A percentile compares a stretch with the other conserved stretches of the same genome.
These are phyloP conservation scores for Aleiodes leptofemur DNA, from an alignment of 2,888 invertebrate genomes.

Conservation along the genomic window DNA sequence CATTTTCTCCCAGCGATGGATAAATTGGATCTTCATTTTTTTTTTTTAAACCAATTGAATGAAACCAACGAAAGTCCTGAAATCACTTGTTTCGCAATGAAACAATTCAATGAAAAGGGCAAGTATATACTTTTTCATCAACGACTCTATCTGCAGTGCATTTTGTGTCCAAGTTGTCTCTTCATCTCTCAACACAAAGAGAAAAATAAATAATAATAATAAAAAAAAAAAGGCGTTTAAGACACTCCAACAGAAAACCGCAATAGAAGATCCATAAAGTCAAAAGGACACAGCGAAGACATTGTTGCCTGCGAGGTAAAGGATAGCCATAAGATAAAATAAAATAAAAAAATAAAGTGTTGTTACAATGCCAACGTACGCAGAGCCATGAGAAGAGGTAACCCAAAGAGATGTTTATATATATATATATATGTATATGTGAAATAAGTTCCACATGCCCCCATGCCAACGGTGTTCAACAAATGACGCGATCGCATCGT, in stretches of 20 bases:
- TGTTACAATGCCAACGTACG: conserved; percentile 64
- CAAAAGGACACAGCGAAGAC: conserved; percentile 37
- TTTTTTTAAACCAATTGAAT: neutral
- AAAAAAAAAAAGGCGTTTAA: conserved; percentile 16
- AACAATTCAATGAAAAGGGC: neutral
- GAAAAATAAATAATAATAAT: too few species aligned
- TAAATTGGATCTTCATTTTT: conserved; percentile 64
- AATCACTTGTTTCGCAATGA: conserved; percentile 65
- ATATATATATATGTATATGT: conserved; percentile 53
- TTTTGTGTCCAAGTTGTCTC: conserved; percentile 20
- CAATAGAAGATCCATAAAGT: conserved; percentile 36
- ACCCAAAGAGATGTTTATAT: neutral
- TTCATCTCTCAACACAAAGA: neutral
- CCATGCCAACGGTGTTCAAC: conserved; percentile 67
- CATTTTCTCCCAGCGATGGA: conserved; percentile 66
- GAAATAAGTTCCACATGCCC: conserved; percentile 54
- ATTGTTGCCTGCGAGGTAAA: conserved; percentile 11
- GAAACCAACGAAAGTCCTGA: conserved; percentile 52
- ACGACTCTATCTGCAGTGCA: conserved; percentile 28
- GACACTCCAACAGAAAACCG: conserved; percentile 21
- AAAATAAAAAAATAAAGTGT: conserved; percentile 58
- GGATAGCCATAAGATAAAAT: neutral
- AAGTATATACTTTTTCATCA: conserved; percentile 9
- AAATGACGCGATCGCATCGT: conserved; percentile 73
- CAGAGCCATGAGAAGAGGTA: conserved; percentile 50